Base-by-base conservation (phyloP, 2,113 vertebrate genomes). In the Lynx canadensis region DNA sequence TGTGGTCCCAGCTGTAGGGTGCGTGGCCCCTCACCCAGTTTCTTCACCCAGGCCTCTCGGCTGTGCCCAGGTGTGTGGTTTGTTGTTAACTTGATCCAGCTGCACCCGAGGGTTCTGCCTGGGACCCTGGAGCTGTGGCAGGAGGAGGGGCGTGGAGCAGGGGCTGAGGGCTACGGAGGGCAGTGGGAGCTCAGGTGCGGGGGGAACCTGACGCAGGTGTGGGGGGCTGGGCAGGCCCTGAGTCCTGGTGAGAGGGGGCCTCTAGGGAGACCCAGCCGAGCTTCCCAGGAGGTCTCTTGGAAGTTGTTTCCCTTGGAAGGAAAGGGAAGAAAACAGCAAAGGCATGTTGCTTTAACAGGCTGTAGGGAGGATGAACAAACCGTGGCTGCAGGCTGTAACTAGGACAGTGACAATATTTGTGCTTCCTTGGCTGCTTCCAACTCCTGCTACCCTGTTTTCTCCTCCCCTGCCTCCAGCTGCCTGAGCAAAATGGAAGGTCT, bases 131-230 rank as follows among this genome's bases (percentile, higher is more conserved):
- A 2, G 0, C 65, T 48, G 41, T 16, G 8, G 31, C 27, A 21
- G 9, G 41, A 65, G 23, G 7, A 55, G 57, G 3, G n/a, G 36
- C 4, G 41, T 7, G 18, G 69, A 27, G 41, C 68, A 14, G 16
- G 0, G 0, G n/a, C 3, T 11, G 33, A 89, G 45, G 7, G 0
- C 10, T n/a, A 4, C 4, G 6, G 63, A 21, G 27, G 38, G 12
- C 29, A 29, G 33, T 71, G 90, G 57, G 11, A 14, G 38, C 48
- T 65, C 78, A 45, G 60, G 16, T 4, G 31, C 1, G 36, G 31
- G 0, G 6, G 38, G 25, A 14, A 7, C 4, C 19, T 3, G 21
- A 29, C 0, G 33, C 41, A 41, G 33, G 8, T 15, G 7, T 9
- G 27, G 25, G 71, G 41, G 57, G 31, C 2, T 57, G 57, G 60